Conservation (phyloP, 2,113 vertebrate genomes). For the Rattus rattus region DNA sequence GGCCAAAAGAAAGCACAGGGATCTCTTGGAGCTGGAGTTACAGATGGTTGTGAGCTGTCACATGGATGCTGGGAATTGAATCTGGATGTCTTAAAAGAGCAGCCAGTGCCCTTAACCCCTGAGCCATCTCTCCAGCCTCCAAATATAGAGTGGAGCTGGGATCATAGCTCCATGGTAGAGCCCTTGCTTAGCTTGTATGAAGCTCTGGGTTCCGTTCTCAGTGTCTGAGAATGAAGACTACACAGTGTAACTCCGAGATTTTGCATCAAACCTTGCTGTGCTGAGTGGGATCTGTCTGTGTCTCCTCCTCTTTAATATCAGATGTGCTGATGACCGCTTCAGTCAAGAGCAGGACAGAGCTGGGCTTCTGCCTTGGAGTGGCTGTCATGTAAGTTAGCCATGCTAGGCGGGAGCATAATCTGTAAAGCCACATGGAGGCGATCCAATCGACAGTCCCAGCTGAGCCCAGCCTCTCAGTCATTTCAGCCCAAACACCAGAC, state of each 20-base stretch:
- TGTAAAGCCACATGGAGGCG: background rate
- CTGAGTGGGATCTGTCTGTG: background rate
- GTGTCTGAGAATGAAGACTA: background rate
- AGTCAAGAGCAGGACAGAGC: background rate
- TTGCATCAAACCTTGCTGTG: background rate
- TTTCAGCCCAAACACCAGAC: background rate
- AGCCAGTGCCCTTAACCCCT: background rate
- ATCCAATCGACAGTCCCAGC: background rate
- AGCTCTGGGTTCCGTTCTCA: background rate
- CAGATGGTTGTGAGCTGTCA: background rate
- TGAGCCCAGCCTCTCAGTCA: background rate
- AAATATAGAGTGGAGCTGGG: background rate
- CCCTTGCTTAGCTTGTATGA: background rate
- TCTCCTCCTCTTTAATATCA: constrained; percentile 37
- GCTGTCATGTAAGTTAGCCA: background rate
- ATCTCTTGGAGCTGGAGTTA: background rate
- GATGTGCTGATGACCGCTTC: background rate
- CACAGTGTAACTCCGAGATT: background rate
- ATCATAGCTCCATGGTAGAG: background rate
- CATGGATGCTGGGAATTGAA: background rate
- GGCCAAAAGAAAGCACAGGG: background rate
- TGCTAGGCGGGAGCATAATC: background rate
- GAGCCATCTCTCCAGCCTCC: background rate
- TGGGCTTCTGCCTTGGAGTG: background rate
- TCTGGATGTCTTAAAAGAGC: background rate